Conservation (phyloP, 2,797 vertebrate species). For the Phataginus tetradactyla region DNA sequence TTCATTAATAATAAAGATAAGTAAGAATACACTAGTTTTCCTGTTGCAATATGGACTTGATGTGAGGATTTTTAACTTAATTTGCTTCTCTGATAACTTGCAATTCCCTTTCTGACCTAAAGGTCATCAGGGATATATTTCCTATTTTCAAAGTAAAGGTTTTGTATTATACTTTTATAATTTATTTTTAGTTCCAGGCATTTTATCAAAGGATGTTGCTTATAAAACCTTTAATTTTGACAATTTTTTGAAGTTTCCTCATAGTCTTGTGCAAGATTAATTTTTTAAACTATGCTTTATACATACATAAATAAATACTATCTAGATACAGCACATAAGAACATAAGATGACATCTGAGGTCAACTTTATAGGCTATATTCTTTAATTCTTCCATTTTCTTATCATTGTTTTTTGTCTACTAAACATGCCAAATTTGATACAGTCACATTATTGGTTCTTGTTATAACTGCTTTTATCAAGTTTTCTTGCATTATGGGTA, state of each 20-base stretch:
- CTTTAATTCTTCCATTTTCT: background rate
- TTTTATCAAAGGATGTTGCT: background rate
- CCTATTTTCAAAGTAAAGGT: background rate
- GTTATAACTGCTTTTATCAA: background rate
- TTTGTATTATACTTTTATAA: background rate
- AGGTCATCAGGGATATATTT: background rate
- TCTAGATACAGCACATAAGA: background rate
- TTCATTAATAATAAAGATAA: conserved; percentile 50
- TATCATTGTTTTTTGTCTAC: background rate
- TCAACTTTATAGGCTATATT: conserved; percentile 11
- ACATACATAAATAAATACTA: background rate
- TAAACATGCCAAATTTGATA: background rate
- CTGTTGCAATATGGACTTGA: background rate
- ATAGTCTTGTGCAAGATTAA: background rate
- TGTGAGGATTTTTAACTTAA: background rate
- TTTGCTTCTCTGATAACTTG: conserved; percentile 23
- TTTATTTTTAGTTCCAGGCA: background rate
- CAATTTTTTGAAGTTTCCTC: background rate
- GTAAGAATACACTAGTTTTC: background rate
- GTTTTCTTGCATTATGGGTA: conserved; percentile 4
- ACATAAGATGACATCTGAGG: background rate
- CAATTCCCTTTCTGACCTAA: background rate
- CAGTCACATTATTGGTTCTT: background rate
- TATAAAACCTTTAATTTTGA: conserved; percentile 9
- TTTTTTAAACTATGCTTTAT: background rate